Evolutionary conservation across 2,888 invertebrate genomes (phyloP).

Genomic region (Limenitis camilla): DNA sequence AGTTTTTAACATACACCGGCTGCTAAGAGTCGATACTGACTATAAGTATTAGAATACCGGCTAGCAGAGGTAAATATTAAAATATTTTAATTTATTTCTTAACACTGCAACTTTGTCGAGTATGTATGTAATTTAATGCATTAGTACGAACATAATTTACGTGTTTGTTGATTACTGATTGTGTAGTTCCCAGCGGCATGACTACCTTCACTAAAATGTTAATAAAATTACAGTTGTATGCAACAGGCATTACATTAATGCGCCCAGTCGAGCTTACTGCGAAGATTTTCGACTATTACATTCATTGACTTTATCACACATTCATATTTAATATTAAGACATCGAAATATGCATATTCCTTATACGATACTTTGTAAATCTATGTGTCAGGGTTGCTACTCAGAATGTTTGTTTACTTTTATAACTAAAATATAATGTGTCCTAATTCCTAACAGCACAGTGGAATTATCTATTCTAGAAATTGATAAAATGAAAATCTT

Average conservation of each 20-base stretch:
- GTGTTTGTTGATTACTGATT: conserved; percentile 45
- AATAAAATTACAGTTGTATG: conserved; percentile 54
- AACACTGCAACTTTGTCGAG: conserved; percentile 9
- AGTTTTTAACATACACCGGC: no score
- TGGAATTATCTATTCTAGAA: no score
- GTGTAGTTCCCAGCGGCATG: conserved; percentile 38
- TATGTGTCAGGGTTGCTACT: background rate
- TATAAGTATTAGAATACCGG: background rate
- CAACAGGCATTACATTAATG: conserved; percentile 48
- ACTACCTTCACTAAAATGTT: conserved; percentile 49
- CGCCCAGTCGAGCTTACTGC: conserved; percentile 37
- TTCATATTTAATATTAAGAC: conserved; percentile 50
- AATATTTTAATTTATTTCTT: conserved; percentile 10
- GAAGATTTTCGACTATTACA: conserved; percentile 44
- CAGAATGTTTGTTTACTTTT: no score
- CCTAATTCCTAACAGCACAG: no score
- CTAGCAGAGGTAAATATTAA: background rate
- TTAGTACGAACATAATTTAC: conserved; percentile 36
- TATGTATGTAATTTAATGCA: conserved; percentile 19
- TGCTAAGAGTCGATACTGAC: no score
- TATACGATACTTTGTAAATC: conserved; percentile 28
- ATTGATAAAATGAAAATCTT: no score
- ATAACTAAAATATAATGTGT: no score
- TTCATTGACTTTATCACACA: conserved; percentile 47
- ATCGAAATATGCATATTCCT: conserved; percentile 41